These are phyloP conservation scores for Apoda limacodes DNA, from an alignment of 2,888 invertebrate genomes.

Conservation along the genomic window DNA sequence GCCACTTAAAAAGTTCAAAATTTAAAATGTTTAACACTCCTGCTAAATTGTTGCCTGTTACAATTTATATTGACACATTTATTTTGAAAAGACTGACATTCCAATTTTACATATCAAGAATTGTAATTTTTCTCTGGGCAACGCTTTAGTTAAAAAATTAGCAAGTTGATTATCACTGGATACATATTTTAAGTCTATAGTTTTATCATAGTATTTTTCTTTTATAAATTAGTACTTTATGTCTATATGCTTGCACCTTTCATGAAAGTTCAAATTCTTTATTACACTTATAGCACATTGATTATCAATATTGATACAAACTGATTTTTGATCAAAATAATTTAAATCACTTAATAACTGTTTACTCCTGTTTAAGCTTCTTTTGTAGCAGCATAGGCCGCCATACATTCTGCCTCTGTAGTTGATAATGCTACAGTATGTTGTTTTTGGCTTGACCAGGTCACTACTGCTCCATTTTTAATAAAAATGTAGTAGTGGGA, in stretches of 20 bases:
- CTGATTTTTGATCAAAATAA: constrained; percentile 9
- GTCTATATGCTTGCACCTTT: constrained; percentile 13
- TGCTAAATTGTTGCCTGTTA: too few relatives aligned
- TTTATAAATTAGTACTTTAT: constrained; percentile 12
- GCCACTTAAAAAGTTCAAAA: too few relatives aligned
- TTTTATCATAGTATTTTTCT: constrained; percentile 8
- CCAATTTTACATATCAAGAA: too few relatives aligned
- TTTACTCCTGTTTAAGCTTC: constrained; percentile 11
- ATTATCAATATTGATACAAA: constrained; percentile 12
- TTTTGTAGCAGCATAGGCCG: constrained; percentile 13
- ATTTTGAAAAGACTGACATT: too few relatives aligned
- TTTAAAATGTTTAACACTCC: too few relatives aligned
- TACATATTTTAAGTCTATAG: constrained; percentile 8
- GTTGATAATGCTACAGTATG: constrained; percentile 10
- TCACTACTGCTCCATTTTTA: constrained; percentile 5
- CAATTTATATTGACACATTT: too few relatives aligned
- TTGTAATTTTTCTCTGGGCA: too few relatives aligned
- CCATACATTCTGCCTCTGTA: constrained; percentile 14
- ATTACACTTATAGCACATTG: constrained; percentile 13
- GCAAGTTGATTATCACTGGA: constrained; percentile 7
- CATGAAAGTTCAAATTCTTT: constrained; percentile 14
- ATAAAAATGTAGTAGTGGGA: constrained; percentile 1
- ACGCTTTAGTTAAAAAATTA: constrained; percentile 12
- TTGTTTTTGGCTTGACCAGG: constrained; percentile 7
- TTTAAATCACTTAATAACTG: constrained; percentile 6